Base-by-base conservation (phyloP, 2,113 vertebrate species). In the Pleuronectes platessa region DNA sequence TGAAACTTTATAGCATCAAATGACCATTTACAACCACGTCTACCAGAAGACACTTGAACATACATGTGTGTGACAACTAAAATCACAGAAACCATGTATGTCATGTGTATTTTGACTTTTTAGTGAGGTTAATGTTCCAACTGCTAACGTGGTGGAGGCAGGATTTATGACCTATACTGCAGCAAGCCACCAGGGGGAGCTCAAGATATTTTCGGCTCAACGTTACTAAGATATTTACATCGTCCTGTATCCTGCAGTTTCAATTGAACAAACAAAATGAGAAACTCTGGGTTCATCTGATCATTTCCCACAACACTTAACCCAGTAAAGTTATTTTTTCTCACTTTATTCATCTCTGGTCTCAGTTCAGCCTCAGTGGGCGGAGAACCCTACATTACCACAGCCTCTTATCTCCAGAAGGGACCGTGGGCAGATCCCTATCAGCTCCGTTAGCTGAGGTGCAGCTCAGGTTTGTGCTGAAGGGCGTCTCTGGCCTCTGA, bases 401-500 rank as follows among this genome's bases (percentile, higher is more conserved):
- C 21, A 59, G 59, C 14, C 2, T 54, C 60, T 64, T 72, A 55
- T 72, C 31, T 23, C 24, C 61, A 66, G 64, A 61, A 20, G 10
- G 40, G 40, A 2, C 40, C 40, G 58, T 12, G 18, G 6, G 27
- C 14, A 35, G 51, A 76, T 72, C 54, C 20, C 27, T 61, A 27
- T 63, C 47, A 7, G 47, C 47, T 17, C 47, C 47, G 47, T 17
- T 51, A 51, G 15, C 47, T 2, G 7, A 15, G 47, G 47, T 18
- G 47, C 47, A 49, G 24, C 12, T 12, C 18, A 51, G 55, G 54
- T 67, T 27, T 64, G 68, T 58, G 76, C 61, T 65, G 68, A 55
- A 72, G 24, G 67, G 15, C 13, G 45, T 66, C 24, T 23, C 40
- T 47, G 35, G 63, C 51, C 53, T 51, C 64, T 78, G 69, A 62